These are phyloP conservation scores for Nothoprocta pentlandii DNA, from an alignment of 2,113 vertebrate species.

Conservation along the genomic window DNA sequence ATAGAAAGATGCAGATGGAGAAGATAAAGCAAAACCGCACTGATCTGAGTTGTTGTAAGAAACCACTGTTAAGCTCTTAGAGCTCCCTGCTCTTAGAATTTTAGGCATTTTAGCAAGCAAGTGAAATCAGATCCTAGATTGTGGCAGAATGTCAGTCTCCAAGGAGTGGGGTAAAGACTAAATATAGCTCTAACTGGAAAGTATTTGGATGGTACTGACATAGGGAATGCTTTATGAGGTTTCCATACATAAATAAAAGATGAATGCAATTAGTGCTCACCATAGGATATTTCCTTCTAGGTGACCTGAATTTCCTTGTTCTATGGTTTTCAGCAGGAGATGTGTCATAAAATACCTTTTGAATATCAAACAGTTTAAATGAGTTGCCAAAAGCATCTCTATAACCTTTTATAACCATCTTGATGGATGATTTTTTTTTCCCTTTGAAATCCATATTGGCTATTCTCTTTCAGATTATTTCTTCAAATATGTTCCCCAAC, in stretches of 20 bases:
- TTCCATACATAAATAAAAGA: conserved; percentile 65
- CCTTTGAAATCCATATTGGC: conserved; percentile 40
- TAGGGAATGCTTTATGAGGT: conserved; percentile 48
- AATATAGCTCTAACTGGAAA: conserved; percentile 38
- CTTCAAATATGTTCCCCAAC: background rate
- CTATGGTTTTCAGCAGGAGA: conserved; percentile 39
- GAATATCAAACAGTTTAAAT: conserved; percentile 43
- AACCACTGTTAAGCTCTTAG: background rate
- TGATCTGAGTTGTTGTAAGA: background rate
- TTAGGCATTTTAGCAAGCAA: background rate
- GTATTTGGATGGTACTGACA: conserved; percentile 13
- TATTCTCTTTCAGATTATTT: conserved; percentile 49
- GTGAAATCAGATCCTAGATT: background rate
- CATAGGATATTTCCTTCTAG: conserved; percentile 41
- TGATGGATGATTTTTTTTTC: background rate
- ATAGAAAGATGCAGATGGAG: background rate
- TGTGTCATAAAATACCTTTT: conserved; percentile 47
- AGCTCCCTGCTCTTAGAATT: background rate
- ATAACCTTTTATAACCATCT: conserved; percentile 27
- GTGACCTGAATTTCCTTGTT: conserved; percentile 56
- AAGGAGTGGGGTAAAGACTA: background rate
- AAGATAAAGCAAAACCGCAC: background rate
- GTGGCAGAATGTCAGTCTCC: conserved; percentile 15
- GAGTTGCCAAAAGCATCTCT: conserved; percentile 23
- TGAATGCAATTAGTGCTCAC: conserved; percentile 67